Conservation (phyloP, 2,113 vertebrate species). For the Petromus typicus region DNA sequence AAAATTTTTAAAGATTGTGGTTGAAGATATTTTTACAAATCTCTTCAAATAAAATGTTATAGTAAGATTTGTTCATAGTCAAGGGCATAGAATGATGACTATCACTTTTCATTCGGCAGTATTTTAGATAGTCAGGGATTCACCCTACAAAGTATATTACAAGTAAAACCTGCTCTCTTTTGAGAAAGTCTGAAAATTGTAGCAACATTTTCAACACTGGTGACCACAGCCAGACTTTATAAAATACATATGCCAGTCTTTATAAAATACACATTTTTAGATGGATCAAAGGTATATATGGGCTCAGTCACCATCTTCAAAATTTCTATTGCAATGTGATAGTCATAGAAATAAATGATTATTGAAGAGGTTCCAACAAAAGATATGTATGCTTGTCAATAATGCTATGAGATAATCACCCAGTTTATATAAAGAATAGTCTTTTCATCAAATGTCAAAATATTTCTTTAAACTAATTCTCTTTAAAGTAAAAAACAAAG, state of each 20-base stretch:
- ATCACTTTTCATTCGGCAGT: not conserved
- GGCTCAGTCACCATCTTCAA: not conserved
- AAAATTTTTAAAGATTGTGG: not conserved
- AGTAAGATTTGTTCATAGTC: not conserved
- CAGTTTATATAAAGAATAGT: not conserved
- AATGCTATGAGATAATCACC: not conserved
- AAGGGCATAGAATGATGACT: not conserved
- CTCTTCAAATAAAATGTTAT: conserved; percentile 21
- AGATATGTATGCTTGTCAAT: not conserved
- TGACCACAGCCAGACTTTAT: not conserved
- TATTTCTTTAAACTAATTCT: conserved; percentile 26
- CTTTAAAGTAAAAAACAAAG: not conserved
- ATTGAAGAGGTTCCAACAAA: conserved; percentile 36
- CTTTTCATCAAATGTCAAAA: conserved; percentile 17
- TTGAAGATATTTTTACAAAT: not conserved
- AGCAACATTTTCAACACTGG: conserved; percentile 31
- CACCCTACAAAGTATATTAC: not conserved
- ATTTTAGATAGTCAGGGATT: conserved; percentile 5
- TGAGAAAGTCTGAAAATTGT: conserved; percentile 14
- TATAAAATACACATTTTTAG: conserved; percentile 29
- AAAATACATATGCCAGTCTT: not conserved
- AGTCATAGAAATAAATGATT: conserved; percentile 22
- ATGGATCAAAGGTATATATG: not conserved
- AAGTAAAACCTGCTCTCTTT: not conserved
- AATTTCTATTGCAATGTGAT: conserved; percentile 30